These are phyloP conservation scores for Pherbina coryleti DNA, from an alignment of 2,888 invertebrate genomes.

Conservation along the genomic window DNA sequence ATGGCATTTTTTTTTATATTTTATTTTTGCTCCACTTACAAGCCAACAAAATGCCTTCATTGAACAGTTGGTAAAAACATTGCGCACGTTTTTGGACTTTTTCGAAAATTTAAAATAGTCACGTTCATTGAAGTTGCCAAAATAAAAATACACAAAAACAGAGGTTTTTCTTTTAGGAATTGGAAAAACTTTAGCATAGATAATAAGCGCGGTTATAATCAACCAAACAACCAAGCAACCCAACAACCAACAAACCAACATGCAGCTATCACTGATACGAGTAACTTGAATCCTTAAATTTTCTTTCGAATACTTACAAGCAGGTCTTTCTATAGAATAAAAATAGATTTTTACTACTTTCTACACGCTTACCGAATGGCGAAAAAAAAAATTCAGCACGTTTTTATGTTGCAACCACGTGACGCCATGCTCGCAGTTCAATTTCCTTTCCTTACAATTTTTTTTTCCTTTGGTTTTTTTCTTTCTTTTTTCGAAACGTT, in stretches of 20 bases:
- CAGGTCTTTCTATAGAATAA: neutral
- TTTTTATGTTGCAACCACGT: slow-evolving; percentile 70
- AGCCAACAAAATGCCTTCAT: too few species aligned
- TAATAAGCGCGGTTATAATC: too few species aligned
- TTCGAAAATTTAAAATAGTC: neutral
- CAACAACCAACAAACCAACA: too few species aligned
- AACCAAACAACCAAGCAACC: too few species aligned
- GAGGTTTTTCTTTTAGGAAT: too few species aligned
- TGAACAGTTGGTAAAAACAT: slow-evolving; percentile 9
- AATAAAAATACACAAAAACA: too few species aligned
- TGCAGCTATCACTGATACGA: too few species aligned
- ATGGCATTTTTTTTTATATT: too few species aligned
- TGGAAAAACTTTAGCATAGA: too few species aligned
- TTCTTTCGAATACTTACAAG: slow-evolving; percentile 9
- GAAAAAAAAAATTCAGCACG: slow-evolving; percentile 66
- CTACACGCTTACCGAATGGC: neutral
- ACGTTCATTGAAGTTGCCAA: too few species aligned
- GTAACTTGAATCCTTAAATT: neutral
- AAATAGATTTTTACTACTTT: slow-evolving; percentile 11
- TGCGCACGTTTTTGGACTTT: slow-evolving; percentile 25
- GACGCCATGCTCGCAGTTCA: slow-evolving; percentile 57
- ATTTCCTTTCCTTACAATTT: slow-evolving; percentile 36
- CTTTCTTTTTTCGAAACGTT: slow-evolving; percentile 34
- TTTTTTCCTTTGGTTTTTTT: slow-evolving; percentile 3
- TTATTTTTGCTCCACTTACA: too few species aligned